Evolutionary conservation across 2,797 vertebrate genomes (phyloP), one percentile per base, ranked within the genome.

Genomic region (Mionectes olivaceus): DNA sequence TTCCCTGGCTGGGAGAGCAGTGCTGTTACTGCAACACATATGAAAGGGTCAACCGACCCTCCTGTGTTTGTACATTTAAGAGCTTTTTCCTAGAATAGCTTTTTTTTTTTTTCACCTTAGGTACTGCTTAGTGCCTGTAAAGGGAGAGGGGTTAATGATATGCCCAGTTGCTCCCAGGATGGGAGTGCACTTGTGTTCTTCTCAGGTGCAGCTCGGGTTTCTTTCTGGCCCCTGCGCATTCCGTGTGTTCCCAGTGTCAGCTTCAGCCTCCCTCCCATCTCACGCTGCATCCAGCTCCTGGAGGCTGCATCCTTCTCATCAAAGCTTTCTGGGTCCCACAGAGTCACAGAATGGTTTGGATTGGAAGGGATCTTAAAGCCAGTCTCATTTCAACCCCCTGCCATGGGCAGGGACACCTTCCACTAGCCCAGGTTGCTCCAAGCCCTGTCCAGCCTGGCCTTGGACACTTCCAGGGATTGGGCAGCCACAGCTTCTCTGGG

Each of bases 381-480:
- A 18, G 39, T 46, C 43, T 46, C 14, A 3, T 71, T 27, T 35
- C 47, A 61, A 1, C 4, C 6, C 27, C 19, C 11, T 65, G 5
- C 30, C 25, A 10, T 12, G 37, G 13, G n/a, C 55, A 68, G 71
- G 19, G 44, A 10, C 44, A 12, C 6, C 5, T 70, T 19, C 14
- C 17, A 25, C 5, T 7, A 0, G 22, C n/a, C n/a, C 33, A 23
- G 21, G 7, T 0, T 64, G 24, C 21, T 70, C 57, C 15, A 33
- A 89, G 17, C 9, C 19, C 11, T 0, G 0, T 30, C 43, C 71
- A 77, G 0, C 14, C 50, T 39, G 71, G 10, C 3, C 3, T 64
- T 30, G 52, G 13, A 2, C 28, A 32, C 1, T 77, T 5, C n/a
- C 50, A 77, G 10, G 44, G 12, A 59, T 37, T 19, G 4, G 13